Base-by-base conservation (phyloP, 2,113 vertebrate species). In the Ptychochromis oligacanthus region DNA sequence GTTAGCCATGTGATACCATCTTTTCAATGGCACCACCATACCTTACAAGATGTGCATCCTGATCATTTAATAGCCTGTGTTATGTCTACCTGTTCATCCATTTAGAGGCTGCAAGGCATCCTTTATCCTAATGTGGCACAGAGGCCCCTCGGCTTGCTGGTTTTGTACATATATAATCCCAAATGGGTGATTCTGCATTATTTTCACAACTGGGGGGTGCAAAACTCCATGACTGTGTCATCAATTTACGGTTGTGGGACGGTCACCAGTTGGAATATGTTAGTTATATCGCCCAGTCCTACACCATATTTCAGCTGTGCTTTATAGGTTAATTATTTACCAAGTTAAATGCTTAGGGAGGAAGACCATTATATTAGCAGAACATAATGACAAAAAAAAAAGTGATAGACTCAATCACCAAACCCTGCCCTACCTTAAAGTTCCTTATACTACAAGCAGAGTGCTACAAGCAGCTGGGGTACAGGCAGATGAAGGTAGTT, bases 21-120 rank as follows among this genome's bases (percentile, higher is more conserved):
- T 65, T 46, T 65, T 43, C 62, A 43, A n/a, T 65, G 62, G 38
- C 22, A 26, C 17, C 38, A 43, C 62, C 0, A 24, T 12, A 64
- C 38, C 38, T 46, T 67, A 43, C 14, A 46, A 0, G 22, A 49
- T 0, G 2, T 46, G 22, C 22, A 49, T 7, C 11, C 64, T 0
- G 3, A 67, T 26, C 64, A 65, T 38, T 38, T 18, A 38, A 24
- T 46, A 22, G 40, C 26, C 2, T 49, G 64, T 46, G 13, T 5
- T 46, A 15, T 46, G 36, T 13, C 43, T 6, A 49, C 46, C 46
- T 17, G 5, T 17, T 15, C 17, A 15, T 49, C 46, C 46, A 46
- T 49, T 43, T 43, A 43, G 40, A 5, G 46, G 46, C 46, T 49
- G 46, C 2, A 49, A 49, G 43, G 43, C 14, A 15, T 46, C 14